phyloP scores from a whole-genome alignment of 2,797 vertebrate genomes.

The Macropus fuliginosus region DNA sequence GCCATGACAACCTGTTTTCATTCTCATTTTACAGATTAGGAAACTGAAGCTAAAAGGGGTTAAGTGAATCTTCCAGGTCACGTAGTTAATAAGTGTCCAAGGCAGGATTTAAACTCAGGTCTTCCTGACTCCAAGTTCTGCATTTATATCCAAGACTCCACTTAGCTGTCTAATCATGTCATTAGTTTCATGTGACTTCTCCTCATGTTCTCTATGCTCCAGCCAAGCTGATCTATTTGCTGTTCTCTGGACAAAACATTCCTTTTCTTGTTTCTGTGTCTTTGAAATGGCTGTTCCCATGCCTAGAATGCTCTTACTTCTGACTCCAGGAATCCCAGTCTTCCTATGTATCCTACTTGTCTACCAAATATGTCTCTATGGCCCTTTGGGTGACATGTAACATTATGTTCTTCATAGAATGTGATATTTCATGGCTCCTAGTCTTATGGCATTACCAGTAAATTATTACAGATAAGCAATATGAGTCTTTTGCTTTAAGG shows the following conservation, averaged over 20 bases:
- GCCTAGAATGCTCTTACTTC: not conserved
- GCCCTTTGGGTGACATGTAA: not conserved
- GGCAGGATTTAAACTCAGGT: constrained; percentile 10
- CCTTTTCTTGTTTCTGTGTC: constrained; percentile 25
- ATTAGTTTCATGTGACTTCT: constrained; percentile 10
- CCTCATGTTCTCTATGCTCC: constrained; percentile 2
- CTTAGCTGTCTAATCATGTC: constrained; percentile 31
- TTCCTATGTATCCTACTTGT: not conserved
- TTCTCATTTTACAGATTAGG: not conserved
- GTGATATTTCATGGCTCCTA: not conserved
- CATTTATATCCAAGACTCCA: constrained; percentile 28
- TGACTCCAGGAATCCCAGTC: not conserved
- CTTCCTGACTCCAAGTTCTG: constrained; percentile 63
- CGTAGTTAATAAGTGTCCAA: not conserved
- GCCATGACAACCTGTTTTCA: not conserved
- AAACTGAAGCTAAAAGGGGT: not conserved
- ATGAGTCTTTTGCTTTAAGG: not conserved
- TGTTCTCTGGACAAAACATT: not conserved
- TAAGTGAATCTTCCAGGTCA: not conserved
- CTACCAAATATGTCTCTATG: not conserved
- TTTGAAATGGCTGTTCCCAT: constrained; percentile 22
- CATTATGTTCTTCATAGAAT: not conserved
- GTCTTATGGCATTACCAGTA: not conserved
- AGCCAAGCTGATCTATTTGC: not conserved
- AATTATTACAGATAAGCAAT: not conserved